phyloP scores from a whole-genome alignment of 2,888 invertebrate species.

The Entomobrya proxima region DNA sequence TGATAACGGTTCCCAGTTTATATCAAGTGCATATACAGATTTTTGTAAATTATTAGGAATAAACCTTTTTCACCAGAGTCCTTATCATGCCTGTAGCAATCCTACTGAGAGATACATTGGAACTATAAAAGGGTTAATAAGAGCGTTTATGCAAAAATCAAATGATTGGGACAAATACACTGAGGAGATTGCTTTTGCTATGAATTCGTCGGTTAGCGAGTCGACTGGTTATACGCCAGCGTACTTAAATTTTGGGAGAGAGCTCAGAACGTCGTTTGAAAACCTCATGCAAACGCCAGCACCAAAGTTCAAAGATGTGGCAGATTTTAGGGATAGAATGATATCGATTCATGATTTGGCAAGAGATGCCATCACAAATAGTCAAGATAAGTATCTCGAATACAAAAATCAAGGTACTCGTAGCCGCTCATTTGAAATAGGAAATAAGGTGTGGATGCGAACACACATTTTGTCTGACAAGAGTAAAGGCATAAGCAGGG shows the following conservation, averaged over 20 bases:
- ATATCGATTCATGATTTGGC: neutral
- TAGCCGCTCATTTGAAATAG: slow-evolving; percentile 11
- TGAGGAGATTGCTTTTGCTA: neutral
- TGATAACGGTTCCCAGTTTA: slow-evolving; percentile 64
- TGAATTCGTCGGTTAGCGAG: neutral
- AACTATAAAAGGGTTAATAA: neutral
- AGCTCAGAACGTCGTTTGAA: neutral
- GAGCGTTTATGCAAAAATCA: neutral
- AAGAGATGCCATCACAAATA: neutral
- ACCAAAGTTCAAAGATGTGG: neutral
- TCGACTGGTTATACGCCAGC: neutral
- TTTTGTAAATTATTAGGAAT: slow-evolving; percentile 47
- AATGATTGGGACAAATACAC: neutral
- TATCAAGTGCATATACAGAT: slow-evolving; percentile 18
- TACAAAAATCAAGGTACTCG: neutral
- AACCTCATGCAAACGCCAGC: neutral
- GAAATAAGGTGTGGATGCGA: slow-evolving; percentile 41
- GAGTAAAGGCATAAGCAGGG: slow-evolving; percentile 43
- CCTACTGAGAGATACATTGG: neutral
- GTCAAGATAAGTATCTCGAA: neutral
- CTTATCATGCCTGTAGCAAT: neutral
- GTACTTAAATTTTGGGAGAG: neutral
- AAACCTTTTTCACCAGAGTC: neutral
- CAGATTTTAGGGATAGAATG: neutral
- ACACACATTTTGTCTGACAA: slow-evolving; percentile 55